Conservation (phyloP, 2,797 vertebrate species). For the Aldrovandia affinis region DNA sequence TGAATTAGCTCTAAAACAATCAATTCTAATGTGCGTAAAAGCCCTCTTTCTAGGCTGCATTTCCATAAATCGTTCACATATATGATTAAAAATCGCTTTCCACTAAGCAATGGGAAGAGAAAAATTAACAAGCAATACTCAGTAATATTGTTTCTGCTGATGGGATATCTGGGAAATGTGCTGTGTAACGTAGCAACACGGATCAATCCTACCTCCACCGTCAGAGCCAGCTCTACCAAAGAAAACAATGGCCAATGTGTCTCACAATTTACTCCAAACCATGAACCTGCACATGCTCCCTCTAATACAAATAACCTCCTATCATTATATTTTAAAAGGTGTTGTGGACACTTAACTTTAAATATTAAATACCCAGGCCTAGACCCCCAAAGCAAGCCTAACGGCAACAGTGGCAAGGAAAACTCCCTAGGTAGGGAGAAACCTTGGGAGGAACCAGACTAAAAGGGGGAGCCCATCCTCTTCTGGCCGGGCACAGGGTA, state of each 20-base stretch:
- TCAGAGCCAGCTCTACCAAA: neutral
- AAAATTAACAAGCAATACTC: neutral
- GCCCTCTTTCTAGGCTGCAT: neutral
- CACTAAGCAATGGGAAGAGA: neutral
- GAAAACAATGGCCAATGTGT: neutral
- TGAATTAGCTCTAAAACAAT: neutral
- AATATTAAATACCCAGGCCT: too few species aligned
- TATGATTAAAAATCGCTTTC: neutral
- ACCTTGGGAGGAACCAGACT: too few species aligned
- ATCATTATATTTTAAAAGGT: neutral
- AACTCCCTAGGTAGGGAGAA: too few species aligned
- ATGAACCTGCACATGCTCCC: neutral
- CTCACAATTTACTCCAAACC: neutral
- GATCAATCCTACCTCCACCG: neutral
- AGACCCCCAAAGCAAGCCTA: too few species aligned
- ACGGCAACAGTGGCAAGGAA: too few species aligned
- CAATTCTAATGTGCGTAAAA: neutral
- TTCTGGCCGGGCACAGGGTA: too few species aligned
- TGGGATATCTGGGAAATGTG: neutral
- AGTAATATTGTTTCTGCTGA: neutral
- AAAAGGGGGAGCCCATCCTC: too few species aligned
- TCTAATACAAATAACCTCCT: neutral
- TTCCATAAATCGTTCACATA: neutral
- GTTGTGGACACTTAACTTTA: neutral
- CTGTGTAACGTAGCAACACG: neutral